These are phyloP conservation scores for Pelecanoides urinatrix DNA, from an alignment of 2,113 vertebrate genomes.

Conservation along the genomic window DNA sequence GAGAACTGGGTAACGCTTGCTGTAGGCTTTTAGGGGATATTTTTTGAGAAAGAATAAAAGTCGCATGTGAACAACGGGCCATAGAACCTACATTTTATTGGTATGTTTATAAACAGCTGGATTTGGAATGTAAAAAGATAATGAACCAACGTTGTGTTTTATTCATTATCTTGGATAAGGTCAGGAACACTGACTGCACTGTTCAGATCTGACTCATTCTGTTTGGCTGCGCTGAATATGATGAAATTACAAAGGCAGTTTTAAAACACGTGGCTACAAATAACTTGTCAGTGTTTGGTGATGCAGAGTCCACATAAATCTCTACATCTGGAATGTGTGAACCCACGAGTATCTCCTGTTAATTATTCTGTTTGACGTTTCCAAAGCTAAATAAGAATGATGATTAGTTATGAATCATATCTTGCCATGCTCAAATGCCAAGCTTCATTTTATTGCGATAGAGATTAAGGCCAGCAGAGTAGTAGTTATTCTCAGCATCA, in stretches of 20 bases:
- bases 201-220: not conserved
- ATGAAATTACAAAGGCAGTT: not conserved
- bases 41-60: not conserved
- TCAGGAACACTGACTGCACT: not conserved
- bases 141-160: not conserved
- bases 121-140: not conserved
- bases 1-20: not conserved
- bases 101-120: not conserved
- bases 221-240: not conserved
- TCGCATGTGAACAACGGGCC: not conserved
- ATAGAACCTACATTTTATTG: not conserved
- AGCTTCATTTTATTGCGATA: not conserved
- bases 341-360: conserved; percentile 5
- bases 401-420: conserved; percentile 43
- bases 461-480: conserved; percentile 29
- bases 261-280: conserved; percentile 44
- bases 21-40: not conserved
- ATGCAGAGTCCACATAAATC: conserved; percentile 1
- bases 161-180: not conserved
- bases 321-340: not conserved
- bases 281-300: not conserved
- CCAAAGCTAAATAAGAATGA: conserved; percentile 42
- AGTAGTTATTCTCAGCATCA: not conserved
- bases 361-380: conserved; percentile 55
- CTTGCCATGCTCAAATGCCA: conserved; percentile 27